phyloP scores from a whole-genome alignment of 2,113 vertebrate species.

The Scomber japonicus region DNA sequence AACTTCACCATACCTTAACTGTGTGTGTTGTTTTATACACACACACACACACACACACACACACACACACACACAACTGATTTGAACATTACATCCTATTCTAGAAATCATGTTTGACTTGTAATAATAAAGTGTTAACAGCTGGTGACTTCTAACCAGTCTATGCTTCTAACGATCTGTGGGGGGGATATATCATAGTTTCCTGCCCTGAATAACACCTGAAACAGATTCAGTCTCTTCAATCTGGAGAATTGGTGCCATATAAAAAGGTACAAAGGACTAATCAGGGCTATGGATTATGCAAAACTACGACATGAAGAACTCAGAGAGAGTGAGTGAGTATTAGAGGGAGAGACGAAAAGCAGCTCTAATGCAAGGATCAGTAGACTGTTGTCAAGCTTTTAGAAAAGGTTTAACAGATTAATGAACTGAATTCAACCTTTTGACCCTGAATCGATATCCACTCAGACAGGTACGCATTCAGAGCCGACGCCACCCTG shows the following conservation, averaged over 20 bases:
- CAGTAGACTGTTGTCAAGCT: not conserved
- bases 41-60: too few relatives aligned
- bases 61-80: too few relatives aligned
- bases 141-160: not conserved
- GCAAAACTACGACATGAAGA: constrained; percentile 33
- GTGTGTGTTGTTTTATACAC: too few relatives aligned
- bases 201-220: not conserved
- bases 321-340: not conserved
- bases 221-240: constrained; percentile 1
- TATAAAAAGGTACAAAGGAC: not conserved
- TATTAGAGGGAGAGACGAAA: constrained; percentile 1
- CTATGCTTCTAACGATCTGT: not conserved
- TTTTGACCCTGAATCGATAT: not conserved
- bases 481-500: not conserved
- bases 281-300: constrained; percentile 42
- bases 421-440: not conserved
- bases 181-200: not conserved
- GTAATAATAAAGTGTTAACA: not conserved
- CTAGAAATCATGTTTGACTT: not conserved
- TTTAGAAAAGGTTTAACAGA: constrained; percentile 2
- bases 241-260: not conserved
- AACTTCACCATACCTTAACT: too few relatives aligned
- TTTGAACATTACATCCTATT: too few relatives aligned
- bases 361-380: not conserved
- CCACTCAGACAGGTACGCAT: not conserved